Percentiles rank a stretch among this genome's conserved stretches.
Conservation (phyloP, 2,113 vertebrate genomes). For the Pycnonotus jocosus region DNA sequence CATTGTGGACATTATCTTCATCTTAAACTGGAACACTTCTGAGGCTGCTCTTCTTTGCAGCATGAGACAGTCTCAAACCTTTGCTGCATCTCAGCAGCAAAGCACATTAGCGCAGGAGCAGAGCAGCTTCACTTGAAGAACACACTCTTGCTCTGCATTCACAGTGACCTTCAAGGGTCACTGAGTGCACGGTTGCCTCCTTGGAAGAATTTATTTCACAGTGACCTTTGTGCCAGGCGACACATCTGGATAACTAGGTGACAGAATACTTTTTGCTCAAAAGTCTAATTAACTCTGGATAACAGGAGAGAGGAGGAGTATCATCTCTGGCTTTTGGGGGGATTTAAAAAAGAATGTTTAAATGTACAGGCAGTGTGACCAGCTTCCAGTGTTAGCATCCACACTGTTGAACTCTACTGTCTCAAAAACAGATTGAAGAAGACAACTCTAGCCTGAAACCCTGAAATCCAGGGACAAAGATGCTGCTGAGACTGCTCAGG, state of each 20-base stretch:
- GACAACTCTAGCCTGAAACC: background rate
- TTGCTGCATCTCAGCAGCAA: background rate
- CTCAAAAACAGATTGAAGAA: background rate
- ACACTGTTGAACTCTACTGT: rapidly evolving
- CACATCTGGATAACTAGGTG: background rate
- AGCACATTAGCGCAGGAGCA: rapidly evolving
- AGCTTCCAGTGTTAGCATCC: background rate
- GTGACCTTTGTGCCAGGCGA: background rate
- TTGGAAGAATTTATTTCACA: background rate
- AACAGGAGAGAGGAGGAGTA: background rate
- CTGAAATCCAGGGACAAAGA: background rate
- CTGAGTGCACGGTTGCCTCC: background rate
- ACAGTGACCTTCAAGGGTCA: background rate
- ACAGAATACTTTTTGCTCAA: background rate
- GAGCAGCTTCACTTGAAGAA: background rate
- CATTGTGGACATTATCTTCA: background rate
- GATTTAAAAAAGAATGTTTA: background rate
- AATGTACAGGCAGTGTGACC: background rate
- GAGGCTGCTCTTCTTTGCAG: background rate
- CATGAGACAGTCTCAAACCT: background rate
- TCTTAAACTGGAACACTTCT: background rate
- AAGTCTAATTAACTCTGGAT: background rate
- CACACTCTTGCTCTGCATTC: background rate
- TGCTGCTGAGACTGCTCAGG: background rate
- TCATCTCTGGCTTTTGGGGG: background rate